A percentile compares a stretch with the other conserved stretches of the same genome.
Evolutionary conservation across 2,888 invertebrate genomes (phyloP).

Genomic region (Lomographa bimaculata): DNA sequence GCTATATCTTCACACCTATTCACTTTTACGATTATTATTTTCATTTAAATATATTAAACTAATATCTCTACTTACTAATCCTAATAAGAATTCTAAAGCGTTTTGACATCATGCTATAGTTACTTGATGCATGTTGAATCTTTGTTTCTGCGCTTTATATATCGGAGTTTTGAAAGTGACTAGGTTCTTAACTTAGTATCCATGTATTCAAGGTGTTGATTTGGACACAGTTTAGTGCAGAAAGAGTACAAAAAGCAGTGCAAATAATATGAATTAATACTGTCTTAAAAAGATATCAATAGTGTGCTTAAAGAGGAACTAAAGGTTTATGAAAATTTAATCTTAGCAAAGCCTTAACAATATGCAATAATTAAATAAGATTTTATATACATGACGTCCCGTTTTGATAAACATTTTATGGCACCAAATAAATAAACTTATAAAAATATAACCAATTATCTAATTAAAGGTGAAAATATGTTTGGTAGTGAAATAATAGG

Average conservation of each 20-base stretch:
- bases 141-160: conserved; percentile 13
- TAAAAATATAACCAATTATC: conserved; percentile 29
- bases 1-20: conserved; percentile 16
- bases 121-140: conserved; percentile 31
- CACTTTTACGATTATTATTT: conserved; percentile 24
- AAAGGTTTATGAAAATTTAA: not conserved
- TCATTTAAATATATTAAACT: conserved; percentile 27
- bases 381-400: conserved; percentile 16
- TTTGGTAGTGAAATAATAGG: conserved; percentile 15
- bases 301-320: conserved; percentile 7
- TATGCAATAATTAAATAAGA: conserved; percentile 16
- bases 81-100: conserved; percentile 39
- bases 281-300: conserved; percentile 8
- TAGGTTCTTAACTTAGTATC: conserved; percentile 17
- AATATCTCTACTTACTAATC: conserved; percentile 24
- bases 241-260: conserved; percentile 8
- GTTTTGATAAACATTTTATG: conserved; percentile 44
- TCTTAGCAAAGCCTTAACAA: conserved; percentile 6
- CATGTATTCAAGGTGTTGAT: conserved; percentile 14
- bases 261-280: conserved; percentile 12
- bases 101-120: conserved; percentile 38
- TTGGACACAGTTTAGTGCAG: conserved; percentile 6
- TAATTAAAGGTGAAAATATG: conserved; percentile 21
- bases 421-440: conserved; percentile 53
- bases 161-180: conserved; percentile 15